Conservation (phyloP, 2,113 vertebrate genomes). For the Melozone crissalis region DNA sequence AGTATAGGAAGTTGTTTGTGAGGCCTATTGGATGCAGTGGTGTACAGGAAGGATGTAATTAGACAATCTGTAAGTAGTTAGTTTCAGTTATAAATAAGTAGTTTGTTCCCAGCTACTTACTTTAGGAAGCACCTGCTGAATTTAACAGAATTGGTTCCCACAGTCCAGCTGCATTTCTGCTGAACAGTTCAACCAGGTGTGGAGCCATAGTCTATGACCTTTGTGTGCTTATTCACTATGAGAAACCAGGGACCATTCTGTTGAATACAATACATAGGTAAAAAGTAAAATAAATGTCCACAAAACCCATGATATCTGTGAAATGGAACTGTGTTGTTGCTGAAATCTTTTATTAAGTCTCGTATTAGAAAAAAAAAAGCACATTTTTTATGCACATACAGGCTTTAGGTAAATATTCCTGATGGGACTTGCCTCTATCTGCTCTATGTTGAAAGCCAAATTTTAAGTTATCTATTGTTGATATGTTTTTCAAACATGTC, state of each 20-base stretch:
- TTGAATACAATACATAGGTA: neutral
- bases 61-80: conserved; percentile 5
- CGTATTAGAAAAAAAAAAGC: neutral
- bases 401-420: neutral
- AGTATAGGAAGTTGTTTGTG: conserved; percentile 10
- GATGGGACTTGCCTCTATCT: neutral
- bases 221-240: neutral
- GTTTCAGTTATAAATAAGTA: neutral
- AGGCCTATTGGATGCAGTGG: neutral
- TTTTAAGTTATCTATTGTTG: neutral
- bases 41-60: neutral
- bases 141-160: conserved; percentile 3
- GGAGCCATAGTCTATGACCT: neutral
- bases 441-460: neutral
- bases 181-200: conserved; percentile 24
- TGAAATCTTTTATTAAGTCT: neutral
- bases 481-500: neutral
- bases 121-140: neutral
- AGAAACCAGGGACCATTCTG: neutral
- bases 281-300: neutral
- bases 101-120: neutral
- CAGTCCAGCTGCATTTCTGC: conserved; percentile 1
- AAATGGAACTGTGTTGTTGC: neutral
- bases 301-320: neutral
- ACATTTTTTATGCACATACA: neutral